Evolutionary conservation across 2,113 vertebrate genomes (phyloP), one percentile per base, ranked within the genome.

Genomic region (Cebidichthys violaceus): DNA sequence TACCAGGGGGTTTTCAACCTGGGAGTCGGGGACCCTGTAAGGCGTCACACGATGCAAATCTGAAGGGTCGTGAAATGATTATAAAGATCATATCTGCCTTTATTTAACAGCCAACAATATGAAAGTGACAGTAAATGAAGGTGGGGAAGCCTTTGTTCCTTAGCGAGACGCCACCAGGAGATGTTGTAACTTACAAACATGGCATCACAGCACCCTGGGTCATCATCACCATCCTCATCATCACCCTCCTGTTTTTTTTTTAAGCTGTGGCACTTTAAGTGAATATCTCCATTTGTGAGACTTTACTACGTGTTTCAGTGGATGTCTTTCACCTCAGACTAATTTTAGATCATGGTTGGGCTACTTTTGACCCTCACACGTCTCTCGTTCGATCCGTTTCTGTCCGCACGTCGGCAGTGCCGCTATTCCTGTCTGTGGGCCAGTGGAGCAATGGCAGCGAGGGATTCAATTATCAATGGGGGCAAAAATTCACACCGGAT

Each of bases 401-500:
- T 68, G 47, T 61, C 54, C 57, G 54, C 39, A 62, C 22, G 18
- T 70, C 64, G 41, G 13, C 85, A 22, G 22, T 0, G 14, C 50
- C 54, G 27, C 71, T 75, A 83, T 88, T 87, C 62, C 57, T 22
- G 76, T 29, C 77, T 81, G 55, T 69, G 1, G 22, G 77, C 55
- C 73, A 85, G 61, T 75, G 20, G 37, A 70, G 66, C 68, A 69
- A 67, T 5, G 31, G 20, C 73, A 76, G 60, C 4, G 24, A n/a
- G 35, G 62, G 50, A 69, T 86, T 76, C 4, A 83, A 70, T 83
- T 79, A 62, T 70, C 43, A 47, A 15, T 27, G 9, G 72, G 33
- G 24, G 41, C 62, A 77, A 45, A 33, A 74, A 83, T 55, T 84
- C 61, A 78, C 71, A 65, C 31, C 17, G 29, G 35, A 52, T 77